phyloP scores from a whole-genome alignment of 2,888 invertebrate genomes.

The Blastobasis adustella region DNA sequence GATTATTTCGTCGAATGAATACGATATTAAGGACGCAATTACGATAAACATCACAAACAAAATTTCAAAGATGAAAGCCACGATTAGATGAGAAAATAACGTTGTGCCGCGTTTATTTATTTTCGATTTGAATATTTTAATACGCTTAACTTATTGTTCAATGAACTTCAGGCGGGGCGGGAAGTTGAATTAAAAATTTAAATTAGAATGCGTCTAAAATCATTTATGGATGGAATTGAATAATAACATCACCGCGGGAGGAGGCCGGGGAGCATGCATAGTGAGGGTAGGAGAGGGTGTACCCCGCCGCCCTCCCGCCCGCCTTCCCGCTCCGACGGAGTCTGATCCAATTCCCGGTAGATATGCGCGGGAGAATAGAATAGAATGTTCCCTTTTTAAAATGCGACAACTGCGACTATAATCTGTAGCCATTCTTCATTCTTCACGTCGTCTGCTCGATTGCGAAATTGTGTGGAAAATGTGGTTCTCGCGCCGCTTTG shows the following conservation, averaged over 20 bases:
- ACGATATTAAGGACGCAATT: too few relatives aligned
- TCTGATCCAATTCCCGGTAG: constrained; percentile 46
- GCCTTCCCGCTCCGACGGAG: constrained; percentile 4
- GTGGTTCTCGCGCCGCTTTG: constrained; percentile 9
- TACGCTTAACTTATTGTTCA: not conserved
- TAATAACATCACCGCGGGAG: constrained; percentile 42
- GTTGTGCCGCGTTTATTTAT: constrained; percentile 1
- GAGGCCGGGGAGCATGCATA: constrained; percentile 1
- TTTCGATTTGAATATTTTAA: constrained; percentile 2
- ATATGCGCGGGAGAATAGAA: constrained; percentile 32
- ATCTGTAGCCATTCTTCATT: constrained; percentile 18
- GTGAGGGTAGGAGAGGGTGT: constrained; percentile 15
- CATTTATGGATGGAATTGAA: constrained; percentile 38
- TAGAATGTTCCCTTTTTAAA: constrained; percentile 26
- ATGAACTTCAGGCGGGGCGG: constrained; percentile 1
- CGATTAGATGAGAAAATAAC: not conserved
- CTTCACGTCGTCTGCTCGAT: constrained; percentile 15
- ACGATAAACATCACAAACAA: not conserved
- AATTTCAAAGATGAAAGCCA: not conserved
- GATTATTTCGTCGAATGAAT: too few relatives aligned
- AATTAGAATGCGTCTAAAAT: constrained; percentile 20
- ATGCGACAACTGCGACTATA: constrained; percentile 18
- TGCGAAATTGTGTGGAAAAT: constrained; percentile 4
- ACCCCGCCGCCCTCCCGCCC: constrained; percentile 3
- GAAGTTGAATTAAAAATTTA: constrained; percentile 26